phyloP scores from a whole-genome alignment of 2,797 vertebrate genomes.

The Trichosurus vulpecula region DNA sequence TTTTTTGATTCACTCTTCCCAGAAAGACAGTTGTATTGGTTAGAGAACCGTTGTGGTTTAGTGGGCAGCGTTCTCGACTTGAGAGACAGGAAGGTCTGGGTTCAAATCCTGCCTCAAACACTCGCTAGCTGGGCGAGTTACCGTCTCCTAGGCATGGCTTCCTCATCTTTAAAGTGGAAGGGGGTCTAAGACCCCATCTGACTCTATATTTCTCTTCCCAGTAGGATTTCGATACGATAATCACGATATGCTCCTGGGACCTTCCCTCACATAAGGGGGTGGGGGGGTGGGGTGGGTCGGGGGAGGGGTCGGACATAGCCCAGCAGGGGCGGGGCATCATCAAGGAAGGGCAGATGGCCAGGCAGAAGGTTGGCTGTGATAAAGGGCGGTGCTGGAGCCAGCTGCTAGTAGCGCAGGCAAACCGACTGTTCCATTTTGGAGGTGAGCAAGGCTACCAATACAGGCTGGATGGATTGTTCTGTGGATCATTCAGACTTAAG shows the following conservation, averaged over 20 bases:
- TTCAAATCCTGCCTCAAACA: background rate
- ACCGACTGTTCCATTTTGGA: background rate
- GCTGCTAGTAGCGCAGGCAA: background rate
- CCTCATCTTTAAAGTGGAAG: background rate
- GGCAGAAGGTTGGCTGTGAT: too few relatives aligned
- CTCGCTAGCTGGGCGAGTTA: background rate
- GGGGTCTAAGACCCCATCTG: background rate
- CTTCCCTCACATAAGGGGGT: too few relatives aligned
- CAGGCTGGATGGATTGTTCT: background rate
- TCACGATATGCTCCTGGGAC: background rate
- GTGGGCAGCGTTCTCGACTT: background rate
- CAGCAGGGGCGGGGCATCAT: too few relatives aligned
- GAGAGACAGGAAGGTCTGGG: background rate
- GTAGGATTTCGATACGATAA: background rate
- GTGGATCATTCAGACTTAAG: background rate
- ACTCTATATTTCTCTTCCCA: background rate
- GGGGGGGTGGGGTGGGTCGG: fast-evolving
- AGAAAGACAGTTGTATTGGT: background rate
- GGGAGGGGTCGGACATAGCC: background rate
- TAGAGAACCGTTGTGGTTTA: background rate
- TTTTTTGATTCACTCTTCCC: background rate
- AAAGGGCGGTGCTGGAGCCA: background rate
- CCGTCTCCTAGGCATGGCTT: background rate
- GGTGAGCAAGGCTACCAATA: background rate
- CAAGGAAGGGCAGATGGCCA: too few relatives aligned